Percentiles rank a stretch among this genome's conserved stretches.
Conservation (phyloP, 2,888 invertebrate genomes). For the Dastarcus helophoroides region DNA sequence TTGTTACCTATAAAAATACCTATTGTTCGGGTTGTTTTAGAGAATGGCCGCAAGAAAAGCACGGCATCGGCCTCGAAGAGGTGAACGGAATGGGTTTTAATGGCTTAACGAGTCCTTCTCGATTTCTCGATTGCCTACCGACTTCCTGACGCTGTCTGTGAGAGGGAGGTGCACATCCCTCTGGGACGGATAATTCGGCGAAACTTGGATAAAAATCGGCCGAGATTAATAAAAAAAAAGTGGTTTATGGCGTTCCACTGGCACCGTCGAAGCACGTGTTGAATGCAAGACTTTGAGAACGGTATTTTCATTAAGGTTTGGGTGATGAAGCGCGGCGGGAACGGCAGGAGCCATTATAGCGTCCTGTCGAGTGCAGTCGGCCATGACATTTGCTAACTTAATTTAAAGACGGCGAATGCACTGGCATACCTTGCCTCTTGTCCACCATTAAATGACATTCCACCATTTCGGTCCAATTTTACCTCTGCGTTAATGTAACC, state of each 20-base stretch:
- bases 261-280: no score
- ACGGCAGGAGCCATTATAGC: conserved; percentile 20
- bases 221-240: no score
- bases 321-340: conserved; percentile 33
- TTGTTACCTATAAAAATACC: conserved; percentile 35
- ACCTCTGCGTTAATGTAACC: no score
- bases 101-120: no score
- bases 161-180: no score
- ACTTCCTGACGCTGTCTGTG: no score
- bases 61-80: conserved; percentile 9
- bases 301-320: conserved; percentile 35
- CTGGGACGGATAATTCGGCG: no score
- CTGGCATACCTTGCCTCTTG: conserved; percentile 9
- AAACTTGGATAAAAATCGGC: no score
- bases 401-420: conserved; percentile 27
- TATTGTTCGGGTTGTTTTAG: conserved; percentile 30
- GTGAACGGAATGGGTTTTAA: not conserved
- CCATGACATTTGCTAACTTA: conserved; percentile 35
- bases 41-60: conserved; percentile 25
- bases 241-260: no score
- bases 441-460: conserved; percentile 9
- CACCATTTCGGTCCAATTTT: no score
- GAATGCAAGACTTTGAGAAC: no score
- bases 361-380: conserved; percentile 28
- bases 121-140: no score